A percentile compares a stretch with the other conserved stretches of the same genome.
phyloP scores from a whole-genome alignment of 1,140 invertebrate species.

The Atta texana region DNA sequence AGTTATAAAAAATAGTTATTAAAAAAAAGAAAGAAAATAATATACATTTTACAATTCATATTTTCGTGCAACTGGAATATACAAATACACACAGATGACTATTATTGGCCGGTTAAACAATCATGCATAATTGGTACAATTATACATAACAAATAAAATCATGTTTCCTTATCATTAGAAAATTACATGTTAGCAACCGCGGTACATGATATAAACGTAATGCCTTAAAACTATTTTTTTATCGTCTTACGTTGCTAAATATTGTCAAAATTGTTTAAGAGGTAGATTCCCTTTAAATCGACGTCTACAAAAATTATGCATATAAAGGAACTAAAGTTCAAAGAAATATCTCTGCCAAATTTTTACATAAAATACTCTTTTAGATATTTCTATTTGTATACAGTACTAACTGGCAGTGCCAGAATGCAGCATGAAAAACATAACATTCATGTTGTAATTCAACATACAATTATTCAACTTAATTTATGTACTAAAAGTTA shows the following conservation, averaged over 20 bases:
- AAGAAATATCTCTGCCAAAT: background rate
- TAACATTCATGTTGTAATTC: background rate
- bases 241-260: background rate
- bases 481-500: background rate
- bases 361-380: background rate
- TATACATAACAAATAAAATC: too few relatives aligned
- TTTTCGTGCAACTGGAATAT: too few relatives aligned
- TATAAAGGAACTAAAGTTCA: background rate
- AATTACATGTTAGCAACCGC: background rate
- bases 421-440: slow-evolving; percentile 1
- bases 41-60: too few relatives aligned
- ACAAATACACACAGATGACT: too few relatives aligned
- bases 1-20: background rate
- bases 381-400: background rate
- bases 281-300: background rate
- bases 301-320: background rate
- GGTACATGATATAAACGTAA: background rate
- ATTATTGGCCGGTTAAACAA: too few relatives aligned
- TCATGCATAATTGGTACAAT: too few relatives aligned
- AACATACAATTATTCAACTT: background rate
- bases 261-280: slow-evolving; percentile 17
- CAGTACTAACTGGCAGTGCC: slow-evolving; percentile 2
- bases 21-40: background rate
- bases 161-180: background rate
- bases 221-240: background rate